Percentiles rank a stretch among this genome's conserved stretches.
These are phyloP conservation scores for Drosophila virilis DNA, from an alignment of 1,140 invertebrate species.

Conservation along the genomic window DNA sequence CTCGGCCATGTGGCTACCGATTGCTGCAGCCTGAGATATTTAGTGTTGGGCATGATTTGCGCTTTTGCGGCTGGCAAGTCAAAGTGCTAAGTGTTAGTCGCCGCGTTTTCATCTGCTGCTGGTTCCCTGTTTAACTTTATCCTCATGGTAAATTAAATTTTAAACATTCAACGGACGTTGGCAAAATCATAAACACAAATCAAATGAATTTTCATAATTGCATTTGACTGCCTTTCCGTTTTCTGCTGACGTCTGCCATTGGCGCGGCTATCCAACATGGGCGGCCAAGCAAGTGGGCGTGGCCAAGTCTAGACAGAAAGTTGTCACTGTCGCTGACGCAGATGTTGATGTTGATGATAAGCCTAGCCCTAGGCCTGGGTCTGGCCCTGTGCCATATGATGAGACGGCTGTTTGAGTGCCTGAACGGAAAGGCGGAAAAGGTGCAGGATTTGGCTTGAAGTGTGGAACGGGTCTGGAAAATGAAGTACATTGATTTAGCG, in stretches of 20 bases:
- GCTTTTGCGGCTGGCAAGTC: slow-evolving; percentile 29
- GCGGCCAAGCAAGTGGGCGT: slow-evolving; percentile 38
- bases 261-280: slow-evolving; percentile 7
- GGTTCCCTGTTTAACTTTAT: background rate
- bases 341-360: slow-evolving; percentile 29
- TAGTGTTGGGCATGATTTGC: slow-evolving; percentile 68
- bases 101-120: background rate
- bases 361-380: background rate
- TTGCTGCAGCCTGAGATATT: slow-evolving; percentile 47
- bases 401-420: slow-evolving; percentile 15
- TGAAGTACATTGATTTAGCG: background rate
- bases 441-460: background rate
- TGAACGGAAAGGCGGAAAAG: background rate
- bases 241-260: slow-evolving; percentile 52
- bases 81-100: slow-evolving; percentile 52
- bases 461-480: background rate
- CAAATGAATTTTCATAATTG: slow-evolving; percentile 81
- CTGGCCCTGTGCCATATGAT: background rate
- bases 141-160: slow-evolving; percentile 53
- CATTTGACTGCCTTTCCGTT: slow-evolving; percentile 59
- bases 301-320: slow-evolving; percentile 42
- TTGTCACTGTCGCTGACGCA: slow-evolving; percentile 41
- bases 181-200: slow-evolving; percentile 75
- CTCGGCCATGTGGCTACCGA: slow-evolving; percentile 5
- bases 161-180: slow-evolving; percentile 60